Evolutionary conservation across 2,888 invertebrate species (phyloP).

Genomic region (Pegoplata infirma): DNA sequence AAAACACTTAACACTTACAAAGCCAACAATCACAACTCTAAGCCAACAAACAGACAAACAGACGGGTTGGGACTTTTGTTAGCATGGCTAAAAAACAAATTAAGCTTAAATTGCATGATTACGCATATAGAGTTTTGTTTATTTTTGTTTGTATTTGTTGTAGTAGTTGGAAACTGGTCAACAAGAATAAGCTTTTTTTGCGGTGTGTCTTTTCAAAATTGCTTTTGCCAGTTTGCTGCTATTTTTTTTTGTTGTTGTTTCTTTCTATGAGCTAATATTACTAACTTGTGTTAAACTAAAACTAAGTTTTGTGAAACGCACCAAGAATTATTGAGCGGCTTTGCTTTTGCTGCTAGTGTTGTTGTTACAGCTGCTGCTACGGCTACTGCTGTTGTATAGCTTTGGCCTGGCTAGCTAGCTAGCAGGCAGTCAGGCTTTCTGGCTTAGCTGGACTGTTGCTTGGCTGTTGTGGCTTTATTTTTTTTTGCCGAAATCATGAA

Average conservation of each 20-base stretch:
- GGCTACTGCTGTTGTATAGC: slow-evolving; percentile 1
- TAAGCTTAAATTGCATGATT: background rate
- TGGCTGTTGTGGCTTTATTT: too few species aligned
- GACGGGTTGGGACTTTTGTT: too few species aligned
- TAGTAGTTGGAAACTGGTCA: slow-evolving; percentile 24
- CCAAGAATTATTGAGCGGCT: slow-evolving; percentile 58
- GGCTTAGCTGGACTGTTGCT: slow-evolving; percentile 17
- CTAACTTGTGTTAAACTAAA: background rate
- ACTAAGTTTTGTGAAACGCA: slow-evolving; percentile 22
- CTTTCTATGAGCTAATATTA: slow-evolving; percentile 3
- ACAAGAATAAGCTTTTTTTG: slow-evolving; percentile 54
- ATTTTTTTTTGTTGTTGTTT: slow-evolving; percentile 16
- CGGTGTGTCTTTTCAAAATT: too few species aligned
- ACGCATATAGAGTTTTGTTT: background rate
- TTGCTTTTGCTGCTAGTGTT: too few species aligned
- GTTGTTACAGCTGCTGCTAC: too few species aligned
- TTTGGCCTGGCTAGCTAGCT: slow-evolving; percentile 3
- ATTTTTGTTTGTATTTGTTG: background rate
- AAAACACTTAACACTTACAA: background rate
- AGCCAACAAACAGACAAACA: background rate
- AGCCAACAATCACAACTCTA: background rate
- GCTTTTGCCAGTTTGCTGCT: too few species aligned
- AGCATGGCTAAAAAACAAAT: background rate
- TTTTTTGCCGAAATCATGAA: slow-evolving; percentile 56
- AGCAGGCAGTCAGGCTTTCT: too few species aligned